Percentiles rank a stretch among this genome's conserved stretches.
Evolutionary conservation across 2,888 invertebrate genomes (phyloP).

Genomic region (Molorchus minor): DNA sequence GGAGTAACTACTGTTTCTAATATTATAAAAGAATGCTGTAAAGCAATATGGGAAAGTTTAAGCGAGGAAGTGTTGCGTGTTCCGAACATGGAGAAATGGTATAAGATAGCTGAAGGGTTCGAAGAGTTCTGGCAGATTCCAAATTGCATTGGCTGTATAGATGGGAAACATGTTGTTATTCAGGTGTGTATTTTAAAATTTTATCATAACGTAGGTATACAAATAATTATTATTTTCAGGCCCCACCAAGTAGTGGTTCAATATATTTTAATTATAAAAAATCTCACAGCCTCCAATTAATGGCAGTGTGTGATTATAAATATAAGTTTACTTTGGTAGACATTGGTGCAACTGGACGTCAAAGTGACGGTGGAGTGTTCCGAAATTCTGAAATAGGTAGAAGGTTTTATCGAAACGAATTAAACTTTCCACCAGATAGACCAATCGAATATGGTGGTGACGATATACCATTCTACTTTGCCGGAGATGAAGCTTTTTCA

Average conservation of each 20-base stretch:
- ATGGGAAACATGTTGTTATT: conserved; percentile 11
- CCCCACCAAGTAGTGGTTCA: too few relatives aligned
- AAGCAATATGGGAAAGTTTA: conserved; percentile 15
- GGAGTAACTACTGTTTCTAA: conserved; percentile 21
- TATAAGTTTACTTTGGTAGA: too few relatives aligned
- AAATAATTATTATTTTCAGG: too few relatives aligned
- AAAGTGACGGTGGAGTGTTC: too few relatives aligned
- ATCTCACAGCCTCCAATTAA: too few relatives aligned
- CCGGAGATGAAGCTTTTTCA: background rate
- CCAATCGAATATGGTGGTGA: background rate
- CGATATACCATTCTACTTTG: background rate
- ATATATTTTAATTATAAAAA: too few relatives aligned
- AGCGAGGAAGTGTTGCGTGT: background rate
- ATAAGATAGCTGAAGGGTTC: background rate
- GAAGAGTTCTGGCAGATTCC: conserved; percentile 4
- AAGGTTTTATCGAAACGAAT: background rate
- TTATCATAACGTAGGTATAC: too few relatives aligned
- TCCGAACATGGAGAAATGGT: background rate
- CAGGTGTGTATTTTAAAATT: too few relatives aligned
- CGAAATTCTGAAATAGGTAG: background rate
- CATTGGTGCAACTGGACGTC: too few relatives aligned
- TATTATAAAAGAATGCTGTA: conserved; percentile 6
- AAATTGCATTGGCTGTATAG: background rate
- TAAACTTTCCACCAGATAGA: background rate
- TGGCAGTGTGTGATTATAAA: too few relatives aligned